phyloP scores from a whole-genome alignment of 2,888 invertebrate genomes.

The Trichogramma evanescens region DNA sequence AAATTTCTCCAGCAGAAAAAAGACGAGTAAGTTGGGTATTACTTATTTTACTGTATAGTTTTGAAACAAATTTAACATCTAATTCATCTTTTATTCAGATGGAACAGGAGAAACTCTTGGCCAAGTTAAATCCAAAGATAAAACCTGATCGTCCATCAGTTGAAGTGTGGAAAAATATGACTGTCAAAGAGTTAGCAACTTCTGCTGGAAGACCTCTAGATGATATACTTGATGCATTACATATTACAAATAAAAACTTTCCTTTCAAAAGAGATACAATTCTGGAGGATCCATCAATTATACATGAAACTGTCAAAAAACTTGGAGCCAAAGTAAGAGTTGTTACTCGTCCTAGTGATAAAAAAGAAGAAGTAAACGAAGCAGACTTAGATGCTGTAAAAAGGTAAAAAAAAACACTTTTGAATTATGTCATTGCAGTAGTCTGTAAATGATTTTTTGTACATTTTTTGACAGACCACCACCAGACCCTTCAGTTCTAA shows the following conservation, averaged over 20 bases:
- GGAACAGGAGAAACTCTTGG: conserved; percentile 48
- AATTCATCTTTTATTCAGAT: conserved; percentile 19
- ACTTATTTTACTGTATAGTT: not conserved
- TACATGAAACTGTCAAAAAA: conserved; percentile 62
- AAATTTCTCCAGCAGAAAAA: conserved; percentile 53
- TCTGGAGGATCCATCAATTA: conserved; percentile 60
- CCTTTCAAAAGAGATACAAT: conserved; percentile 53
- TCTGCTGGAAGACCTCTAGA: conserved; percentile 60
- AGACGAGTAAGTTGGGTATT: conserved; percentile 19
- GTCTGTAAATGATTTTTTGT: not conserved
- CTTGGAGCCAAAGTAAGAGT: conserved; percentile 59
- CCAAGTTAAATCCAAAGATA: conserved; percentile 57
- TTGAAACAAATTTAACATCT: not conserved
- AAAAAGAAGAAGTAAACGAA: conserved; percentile 44
- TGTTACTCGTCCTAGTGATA: conserved; percentile 31
- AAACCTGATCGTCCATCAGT: conserved; percentile 50
- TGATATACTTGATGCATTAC: conserved; percentile 63
- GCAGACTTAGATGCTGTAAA: conserved; percentile 32
- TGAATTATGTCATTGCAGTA: not conserved
- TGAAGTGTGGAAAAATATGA: conserved; percentile 76
- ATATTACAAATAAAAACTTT: conserved; percentile 56
- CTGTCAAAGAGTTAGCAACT: conserved; percentile 65
- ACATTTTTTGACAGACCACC: conserved; percentile 50
- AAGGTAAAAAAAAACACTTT: conserved; percentile 26
- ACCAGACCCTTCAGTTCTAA: conserved; percentile 58